A percentile compares a stretch with the other conserved stretches of the same genome.
phyloP scores from a whole-genome alignment of 2,888 invertebrate species.

The Cephonodes hylas region DNA sequence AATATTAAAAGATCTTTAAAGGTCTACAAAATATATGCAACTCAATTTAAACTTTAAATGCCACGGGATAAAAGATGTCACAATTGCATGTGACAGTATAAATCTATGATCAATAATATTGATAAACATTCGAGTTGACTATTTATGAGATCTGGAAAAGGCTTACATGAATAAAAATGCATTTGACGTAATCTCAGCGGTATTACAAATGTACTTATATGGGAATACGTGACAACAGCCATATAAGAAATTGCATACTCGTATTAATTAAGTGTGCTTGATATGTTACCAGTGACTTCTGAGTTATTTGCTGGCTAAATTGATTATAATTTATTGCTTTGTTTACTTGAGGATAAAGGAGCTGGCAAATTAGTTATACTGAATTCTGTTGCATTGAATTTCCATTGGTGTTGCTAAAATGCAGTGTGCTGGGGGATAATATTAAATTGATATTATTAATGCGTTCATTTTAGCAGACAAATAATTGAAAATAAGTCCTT shows the following conservation, averaged over 20 bases:
- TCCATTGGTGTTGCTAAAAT: too few species aligned
- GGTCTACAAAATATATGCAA: too few species aligned
- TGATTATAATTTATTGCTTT: background rate
- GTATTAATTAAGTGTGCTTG: background rate
- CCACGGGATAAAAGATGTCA: too few species aligned
- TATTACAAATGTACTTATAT: background rate
- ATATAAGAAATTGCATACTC: background rate
- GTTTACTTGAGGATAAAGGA: background rate
- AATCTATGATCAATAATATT: too few species aligned
- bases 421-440: too few species aligned
- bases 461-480: too few species aligned
- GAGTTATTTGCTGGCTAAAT: background rate
- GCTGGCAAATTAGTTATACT: background rate
- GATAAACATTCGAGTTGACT: background rate
- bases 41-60: too few species aligned
- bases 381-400: too few species aligned
- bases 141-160: constrained; percentile 1
- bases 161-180: background rate
- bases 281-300: background rate
- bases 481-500: too few species aligned
- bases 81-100: too few species aligned
- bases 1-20: too few species aligned
- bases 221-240: background rate
- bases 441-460: too few species aligned
- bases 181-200: background rate